Conservation (phyloP, 2,888 invertebrate species). For the Clostera curtula region DNA sequence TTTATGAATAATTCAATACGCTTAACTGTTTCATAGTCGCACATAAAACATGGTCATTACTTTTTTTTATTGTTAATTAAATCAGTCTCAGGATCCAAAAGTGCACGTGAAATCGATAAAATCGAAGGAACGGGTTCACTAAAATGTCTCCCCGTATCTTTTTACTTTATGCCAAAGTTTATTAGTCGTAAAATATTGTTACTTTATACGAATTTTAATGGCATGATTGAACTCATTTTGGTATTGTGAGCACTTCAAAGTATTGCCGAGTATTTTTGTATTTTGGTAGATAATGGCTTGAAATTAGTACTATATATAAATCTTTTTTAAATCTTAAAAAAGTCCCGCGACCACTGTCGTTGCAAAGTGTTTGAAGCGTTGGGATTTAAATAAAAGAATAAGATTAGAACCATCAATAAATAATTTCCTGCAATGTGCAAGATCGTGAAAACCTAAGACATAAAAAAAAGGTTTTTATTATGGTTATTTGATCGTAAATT, state of each 20-base stretch:
- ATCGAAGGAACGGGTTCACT: slow-evolving; percentile 41
- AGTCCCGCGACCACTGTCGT: no score
- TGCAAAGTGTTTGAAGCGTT: no score
- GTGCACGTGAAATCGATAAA: slow-evolving; percentile 46
- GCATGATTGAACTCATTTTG: slow-evolving; percentile 45
- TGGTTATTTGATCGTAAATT: no score
- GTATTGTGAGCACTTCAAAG: slow-evolving; percentile 26
- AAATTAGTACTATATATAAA: no score
- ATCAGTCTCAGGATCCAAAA: slow-evolving; percentile 37
- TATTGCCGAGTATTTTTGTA: no score
- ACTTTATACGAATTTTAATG: slow-evolving; percentile 48
- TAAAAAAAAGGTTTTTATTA: no score
- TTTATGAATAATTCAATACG: slow-evolving; percentile 20
- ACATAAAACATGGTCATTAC: slow-evolving; percentile 29
- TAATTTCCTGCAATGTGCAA: no score
- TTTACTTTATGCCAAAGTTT: slow-evolving; percentile 53
- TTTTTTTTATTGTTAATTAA: slow-evolving; percentile 50
- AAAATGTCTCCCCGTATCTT: slow-evolving; percentile 50
- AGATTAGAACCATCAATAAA: no score
- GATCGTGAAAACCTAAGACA: no score
- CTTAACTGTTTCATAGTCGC: slow-evolving; percentile 22
- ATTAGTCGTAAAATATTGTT: slow-evolving; percentile 55
- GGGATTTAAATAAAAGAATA: no score
- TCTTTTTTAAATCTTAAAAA: no score
- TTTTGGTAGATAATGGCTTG: no score